Evolutionary conservation across 2,797 vertebrate genomes (phyloP).

Genomic region (Numenius phaeopus): DNA sequence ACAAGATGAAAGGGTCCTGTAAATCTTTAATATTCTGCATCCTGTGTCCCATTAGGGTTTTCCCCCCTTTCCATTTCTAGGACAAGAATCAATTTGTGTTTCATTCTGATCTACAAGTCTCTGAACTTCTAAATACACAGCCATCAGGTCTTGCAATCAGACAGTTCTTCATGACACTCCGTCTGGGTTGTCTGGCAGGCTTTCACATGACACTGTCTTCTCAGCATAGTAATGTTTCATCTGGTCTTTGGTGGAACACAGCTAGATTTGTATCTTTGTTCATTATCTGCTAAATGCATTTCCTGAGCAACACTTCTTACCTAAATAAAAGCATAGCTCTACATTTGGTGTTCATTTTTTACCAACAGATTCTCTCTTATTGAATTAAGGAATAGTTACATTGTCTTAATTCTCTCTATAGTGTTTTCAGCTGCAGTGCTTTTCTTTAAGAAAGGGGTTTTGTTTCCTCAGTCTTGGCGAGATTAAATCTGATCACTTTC

Average conservation of each 20-base stretch:
- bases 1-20: neutral
- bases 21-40: neutral
- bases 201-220: slow-evolving; percentile 38
- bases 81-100: neutral
- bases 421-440: neutral
- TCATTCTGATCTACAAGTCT: neutral
- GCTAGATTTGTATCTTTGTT: neutral
- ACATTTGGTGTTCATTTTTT: neutral
- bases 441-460: neutral
- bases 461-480: neutral
- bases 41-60: neutral
- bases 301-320: neutral
- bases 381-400: neutral
- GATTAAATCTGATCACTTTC: neutral
- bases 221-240: slow-evolving; percentile 35
- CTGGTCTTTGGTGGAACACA: neutral
- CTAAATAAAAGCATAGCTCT: neutral
- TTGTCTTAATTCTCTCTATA: neutral
- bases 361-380: neutral
- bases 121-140: slow-evolving; percentile 34
- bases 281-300: neutral
- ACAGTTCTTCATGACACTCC: neutral
- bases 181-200: slow-evolving; percentile 30
- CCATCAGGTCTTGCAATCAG: slow-evolving; percentile 13
- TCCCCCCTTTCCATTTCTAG: neutral